Percentiles rank a stretch among this genome's conserved stretches.
phyloP scores from a whole-genome alignment of 2,113 vertebrate species.

The Nyctibius bracteatus region DNA sequence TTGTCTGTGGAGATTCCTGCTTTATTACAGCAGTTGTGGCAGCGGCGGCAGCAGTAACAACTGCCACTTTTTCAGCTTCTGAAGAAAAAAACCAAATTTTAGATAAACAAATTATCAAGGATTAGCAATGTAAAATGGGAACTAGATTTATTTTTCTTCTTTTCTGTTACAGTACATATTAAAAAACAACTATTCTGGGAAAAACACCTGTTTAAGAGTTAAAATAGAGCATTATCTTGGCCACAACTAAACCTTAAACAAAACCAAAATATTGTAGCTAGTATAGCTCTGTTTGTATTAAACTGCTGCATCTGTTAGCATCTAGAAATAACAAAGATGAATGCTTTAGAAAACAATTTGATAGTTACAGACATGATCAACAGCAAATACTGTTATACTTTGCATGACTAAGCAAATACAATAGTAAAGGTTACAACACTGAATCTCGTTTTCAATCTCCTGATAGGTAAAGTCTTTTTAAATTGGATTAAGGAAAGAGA shows the following conservation, averaged over 20 bases:
- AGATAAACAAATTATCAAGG: background rate
- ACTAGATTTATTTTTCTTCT: background rate
- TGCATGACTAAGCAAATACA: background rate
- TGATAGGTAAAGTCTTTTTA: background rate
- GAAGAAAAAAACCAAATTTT: slow-evolving; percentile 40
- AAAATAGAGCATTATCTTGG: background rate
- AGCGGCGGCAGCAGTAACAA: background rate
- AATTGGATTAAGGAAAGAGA: background rate
- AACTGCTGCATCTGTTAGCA: background rate
- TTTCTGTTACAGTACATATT: background rate
- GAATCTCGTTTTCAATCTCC: background rate
- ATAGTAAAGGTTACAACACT: background rate
- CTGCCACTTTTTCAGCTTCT: slow-evolving; percentile 59
- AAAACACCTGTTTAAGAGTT: background rate
- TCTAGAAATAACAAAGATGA: background rate
- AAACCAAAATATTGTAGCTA: background rate
- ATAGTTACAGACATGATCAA: background rate
- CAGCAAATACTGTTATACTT: background rate
- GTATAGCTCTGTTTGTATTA: background rate
- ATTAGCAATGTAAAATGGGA: background rate
- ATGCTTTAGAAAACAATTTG: background rate
- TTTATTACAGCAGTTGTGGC: slow-evolving; percentile 60
- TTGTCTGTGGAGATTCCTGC: slow-evolving; percentile 68
- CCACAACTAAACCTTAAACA: background rate
- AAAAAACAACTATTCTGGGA: background rate